Percentiles rank a stretch among this genome's conserved stretches.
Evolutionary conservation across 1,140 invertebrate species (phyloP).

Genomic region (Magallana ariakensis): DNA sequence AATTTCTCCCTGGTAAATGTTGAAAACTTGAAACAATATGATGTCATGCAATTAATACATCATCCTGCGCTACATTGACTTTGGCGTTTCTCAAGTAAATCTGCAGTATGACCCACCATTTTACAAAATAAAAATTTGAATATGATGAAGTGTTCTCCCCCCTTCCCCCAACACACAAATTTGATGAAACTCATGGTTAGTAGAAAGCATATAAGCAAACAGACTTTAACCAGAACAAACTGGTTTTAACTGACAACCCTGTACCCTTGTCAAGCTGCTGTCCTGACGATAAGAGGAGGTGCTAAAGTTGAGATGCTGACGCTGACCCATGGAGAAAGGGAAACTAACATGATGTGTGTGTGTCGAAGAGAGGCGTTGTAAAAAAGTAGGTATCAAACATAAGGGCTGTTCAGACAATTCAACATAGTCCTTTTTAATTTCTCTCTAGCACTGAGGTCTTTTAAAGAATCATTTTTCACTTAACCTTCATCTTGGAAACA

Average conservation of each 20-base stretch:
- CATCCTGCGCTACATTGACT: no score
- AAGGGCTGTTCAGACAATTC: slow-evolving; percentile 29
- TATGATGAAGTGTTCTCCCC: no score
- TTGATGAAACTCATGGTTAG: slow-evolving; percentile 22
- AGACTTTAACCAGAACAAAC: slow-evolving; percentile 4
- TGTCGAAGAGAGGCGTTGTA: slow-evolving; percentile 30
- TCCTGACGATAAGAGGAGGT: slow-evolving; percentile 18
- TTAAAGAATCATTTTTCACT: no score
- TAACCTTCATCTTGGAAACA: no score
- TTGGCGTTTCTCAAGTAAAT: no score
- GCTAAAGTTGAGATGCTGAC: slow-evolving; percentile 24
- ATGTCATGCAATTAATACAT: no score
- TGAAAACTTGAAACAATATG: not conserved
- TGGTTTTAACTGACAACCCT: slow-evolving; percentile 19
- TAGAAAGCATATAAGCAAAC: slow-evolving; percentile 30
- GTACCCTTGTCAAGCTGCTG: slow-evolving; percentile 24
- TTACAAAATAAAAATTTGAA: no score
- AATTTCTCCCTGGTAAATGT: not conserved
- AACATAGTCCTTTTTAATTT: not conserved
- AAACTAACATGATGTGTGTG: slow-evolving; percentile 28
- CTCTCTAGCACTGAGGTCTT: not conserved
- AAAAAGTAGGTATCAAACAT: slow-evolving; percentile 7
- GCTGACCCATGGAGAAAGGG: slow-evolving; percentile 22
- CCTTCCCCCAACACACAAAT: not conserved
- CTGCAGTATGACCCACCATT: no score